Evolutionary conservation across 2,797 vertebrate genomes (phyloP).

Genomic region (Muscicapa striata): DNA sequence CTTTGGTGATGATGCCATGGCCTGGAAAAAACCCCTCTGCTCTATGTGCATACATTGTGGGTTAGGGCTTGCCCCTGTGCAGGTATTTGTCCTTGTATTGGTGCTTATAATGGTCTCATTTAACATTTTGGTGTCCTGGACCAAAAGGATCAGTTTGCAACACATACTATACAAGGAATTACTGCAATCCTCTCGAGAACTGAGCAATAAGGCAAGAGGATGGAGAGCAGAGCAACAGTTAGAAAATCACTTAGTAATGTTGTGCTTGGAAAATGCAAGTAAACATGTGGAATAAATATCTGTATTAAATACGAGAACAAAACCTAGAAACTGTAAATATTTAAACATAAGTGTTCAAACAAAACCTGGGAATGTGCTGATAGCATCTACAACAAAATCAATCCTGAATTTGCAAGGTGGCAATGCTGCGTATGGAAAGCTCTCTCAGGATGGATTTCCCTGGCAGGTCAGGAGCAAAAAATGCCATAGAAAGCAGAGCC

Average conservation of each 20-base stretch:
- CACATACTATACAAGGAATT: background rate
- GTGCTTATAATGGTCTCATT: background rate
- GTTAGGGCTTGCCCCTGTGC: background rate
- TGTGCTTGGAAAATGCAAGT: background rate
- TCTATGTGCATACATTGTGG: background rate
- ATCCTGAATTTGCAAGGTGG: background rate
- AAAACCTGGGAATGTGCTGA: background rate
- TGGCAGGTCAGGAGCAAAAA: background rate
- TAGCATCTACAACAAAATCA: background rate
- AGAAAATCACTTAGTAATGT: background rate
- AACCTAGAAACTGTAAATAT: background rate
- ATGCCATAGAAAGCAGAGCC: accelerated
- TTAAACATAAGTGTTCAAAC: background rate
- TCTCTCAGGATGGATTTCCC: accelerated
- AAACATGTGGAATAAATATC: background rate
- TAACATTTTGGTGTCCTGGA: background rate
- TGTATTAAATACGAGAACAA: background rate
- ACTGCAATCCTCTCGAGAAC: background rate
- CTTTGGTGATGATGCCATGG: background rate
- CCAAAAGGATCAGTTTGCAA: background rate
- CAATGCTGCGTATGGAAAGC: background rate
- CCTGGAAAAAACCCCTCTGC: background rate
- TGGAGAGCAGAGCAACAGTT: background rate
- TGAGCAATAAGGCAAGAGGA: background rate
- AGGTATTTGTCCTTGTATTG: background rate